Percentiles rank a stretch among this genome's conserved stretches.
Evolutionary conservation across 2,113 vertebrate genomes (phyloP).

Genomic region (Lepidiolamprologus cunningtoni): DNA sequence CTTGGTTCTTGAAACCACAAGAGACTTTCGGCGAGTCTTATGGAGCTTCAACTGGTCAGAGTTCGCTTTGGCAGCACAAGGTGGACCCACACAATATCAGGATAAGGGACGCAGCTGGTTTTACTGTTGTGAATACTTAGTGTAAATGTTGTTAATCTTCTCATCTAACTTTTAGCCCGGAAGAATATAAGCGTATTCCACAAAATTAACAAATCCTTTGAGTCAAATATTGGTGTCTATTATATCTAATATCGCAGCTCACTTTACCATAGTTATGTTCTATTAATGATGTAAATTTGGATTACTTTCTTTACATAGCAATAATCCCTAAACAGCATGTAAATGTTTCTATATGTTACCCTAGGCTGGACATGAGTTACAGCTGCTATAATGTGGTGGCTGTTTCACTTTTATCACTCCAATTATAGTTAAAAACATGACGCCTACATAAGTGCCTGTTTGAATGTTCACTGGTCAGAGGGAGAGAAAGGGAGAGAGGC

Average conservation of each 20-base stretch:
- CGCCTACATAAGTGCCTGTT: conserved; percentile 40
- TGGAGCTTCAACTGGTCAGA: neutral
- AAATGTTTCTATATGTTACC: neutral
- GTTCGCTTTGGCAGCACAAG: neutral
- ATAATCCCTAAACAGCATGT: neutral
- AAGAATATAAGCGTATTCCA: neutral
- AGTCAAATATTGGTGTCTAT: neutral
- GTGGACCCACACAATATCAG: neutral
- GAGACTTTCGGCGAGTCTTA: neutral
- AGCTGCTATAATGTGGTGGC: conserved; percentile 48
- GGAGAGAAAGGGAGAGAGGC: neutral
- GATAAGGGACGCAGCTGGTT: neutral
- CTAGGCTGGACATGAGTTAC: conserved; percentile 41
- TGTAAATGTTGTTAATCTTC: neutral
- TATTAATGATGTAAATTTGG: neutral
- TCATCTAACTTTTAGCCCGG: neutral
- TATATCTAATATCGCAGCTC: neutral
- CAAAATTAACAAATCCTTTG: neutral
- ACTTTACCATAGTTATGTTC: neutral
- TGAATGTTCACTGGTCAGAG: conserved; percentile 27
- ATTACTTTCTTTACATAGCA: neutral
- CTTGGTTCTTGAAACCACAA: neutral
- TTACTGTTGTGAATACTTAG: neutral
- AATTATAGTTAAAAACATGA: conserved; percentile 64
- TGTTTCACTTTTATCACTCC: conserved; percentile 64